Conservation (phyloP, 2,888 invertebrate species). For the Unio delphinus region DNA sequence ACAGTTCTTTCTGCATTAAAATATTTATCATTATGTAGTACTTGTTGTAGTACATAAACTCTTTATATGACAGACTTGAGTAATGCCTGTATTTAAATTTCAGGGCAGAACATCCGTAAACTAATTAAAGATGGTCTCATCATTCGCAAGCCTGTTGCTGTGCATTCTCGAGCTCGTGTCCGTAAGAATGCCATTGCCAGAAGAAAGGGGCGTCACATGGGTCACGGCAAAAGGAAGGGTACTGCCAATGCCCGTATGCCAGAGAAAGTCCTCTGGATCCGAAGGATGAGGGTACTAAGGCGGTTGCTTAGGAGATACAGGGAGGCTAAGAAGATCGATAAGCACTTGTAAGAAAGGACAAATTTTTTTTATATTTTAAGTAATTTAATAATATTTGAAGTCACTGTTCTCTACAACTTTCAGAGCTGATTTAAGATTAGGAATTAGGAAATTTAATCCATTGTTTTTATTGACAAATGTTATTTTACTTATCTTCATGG, state of each 20-base stretch:
- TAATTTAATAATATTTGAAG: too few relatives aligned
- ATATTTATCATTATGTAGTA: too few relatives aligned
- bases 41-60: too few relatives aligned
- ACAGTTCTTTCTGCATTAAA: too few relatives aligned
- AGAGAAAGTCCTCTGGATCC: constrained; percentile 90
- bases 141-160: constrained; percentile 99
- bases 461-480: too few relatives aligned
- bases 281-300: constrained; percentile 96
- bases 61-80: background rate
- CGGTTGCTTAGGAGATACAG: constrained; percentile 92
- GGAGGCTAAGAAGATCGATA: constrained; percentile 98
- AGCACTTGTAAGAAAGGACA: constrained; percentile 80
- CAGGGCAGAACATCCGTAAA: constrained; percentile 98
- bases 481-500: too few relatives aligned
- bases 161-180: constrained; percentile 97
- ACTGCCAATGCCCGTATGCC: constrained; percentile 99
- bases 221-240: constrained; percentile 90
- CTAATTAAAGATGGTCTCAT: constrained; percentile 99
- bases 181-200: constrained; percentile 98
- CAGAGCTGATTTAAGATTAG: background rate
- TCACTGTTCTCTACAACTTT: background rate
- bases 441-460: too few relatives aligned
- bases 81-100: constrained; percentile 4
- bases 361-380: background rate
- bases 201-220: constrained; percentile 98